Conservation (phyloP, 2,888 invertebrate genomes). For the Ophion obscuratus region DNA sequence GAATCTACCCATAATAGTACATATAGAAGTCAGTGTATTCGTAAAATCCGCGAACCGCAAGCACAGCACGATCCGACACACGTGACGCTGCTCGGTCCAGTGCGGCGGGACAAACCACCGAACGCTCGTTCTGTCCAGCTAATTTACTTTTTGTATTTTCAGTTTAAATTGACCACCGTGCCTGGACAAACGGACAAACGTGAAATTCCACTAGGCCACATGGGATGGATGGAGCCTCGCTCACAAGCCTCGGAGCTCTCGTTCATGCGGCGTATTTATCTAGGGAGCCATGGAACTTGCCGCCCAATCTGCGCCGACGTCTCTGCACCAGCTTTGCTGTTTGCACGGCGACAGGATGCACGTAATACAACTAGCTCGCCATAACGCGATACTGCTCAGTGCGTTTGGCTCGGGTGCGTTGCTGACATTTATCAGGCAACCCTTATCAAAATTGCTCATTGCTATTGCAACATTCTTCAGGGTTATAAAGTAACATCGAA, state of each 20-base stretch:
- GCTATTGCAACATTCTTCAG: background rate
- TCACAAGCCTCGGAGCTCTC: constrained; percentile 31
- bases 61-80: constrained; percentile 80
- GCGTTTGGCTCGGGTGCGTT: background rate
- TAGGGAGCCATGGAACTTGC: constrained; percentile 33
- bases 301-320: constrained; percentile 25
- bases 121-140: constrained; percentile 79
- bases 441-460: constrained; percentile 5
- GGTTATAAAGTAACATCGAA: background rate
- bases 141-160: constrained; percentile 83
- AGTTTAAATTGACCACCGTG: constrained; percentile 80
- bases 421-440: background rate
- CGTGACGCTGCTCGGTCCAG: constrained; percentile 79
- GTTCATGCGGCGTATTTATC: constrained; percentile 33
- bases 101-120: constrained; percentile 78
- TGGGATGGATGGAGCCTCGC: constrained; percentile 44
- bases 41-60: constrained; percentile 81
- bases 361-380: constrained; percentile 13
- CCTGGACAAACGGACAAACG: constrained; percentile 51
- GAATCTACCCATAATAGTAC: constrained; percentile 65
- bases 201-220: constrained; percentile 36
- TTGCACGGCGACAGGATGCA: constrained; percentile 17
- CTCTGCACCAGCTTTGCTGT: background rate
- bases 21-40: constrained; percentile 69
- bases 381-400: constrained; percentile 24